phyloP scores from a whole-genome alignment of 2,113 vertebrate species.

The Tympanuchus pallidicinctus region DNA sequence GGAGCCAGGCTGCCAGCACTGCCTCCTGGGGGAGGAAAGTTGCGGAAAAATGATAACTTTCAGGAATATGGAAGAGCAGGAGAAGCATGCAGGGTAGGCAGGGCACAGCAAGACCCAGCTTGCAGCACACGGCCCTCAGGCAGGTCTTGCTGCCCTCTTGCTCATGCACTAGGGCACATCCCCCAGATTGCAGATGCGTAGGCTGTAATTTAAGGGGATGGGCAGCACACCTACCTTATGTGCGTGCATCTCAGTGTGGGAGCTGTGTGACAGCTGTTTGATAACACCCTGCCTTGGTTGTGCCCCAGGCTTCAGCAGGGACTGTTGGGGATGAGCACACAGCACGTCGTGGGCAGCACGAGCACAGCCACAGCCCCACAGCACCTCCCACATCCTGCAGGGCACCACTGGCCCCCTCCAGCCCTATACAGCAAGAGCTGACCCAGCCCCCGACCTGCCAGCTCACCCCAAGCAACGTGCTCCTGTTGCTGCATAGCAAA shows the following conservation, averaged over 20 bases:
- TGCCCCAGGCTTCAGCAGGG: background rate
- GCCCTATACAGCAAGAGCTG: background rate
- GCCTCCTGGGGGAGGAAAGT: background rate
- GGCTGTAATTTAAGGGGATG: slow-evolving; percentile 48
- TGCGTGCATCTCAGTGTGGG: background rate
- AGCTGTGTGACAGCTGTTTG: slow-evolving; percentile 15
- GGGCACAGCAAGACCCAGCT: background rate
- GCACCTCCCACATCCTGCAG: too few relatives aligned
- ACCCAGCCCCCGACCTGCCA: background rate
- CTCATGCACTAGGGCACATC: background rate
- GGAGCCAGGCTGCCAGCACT: background rate
- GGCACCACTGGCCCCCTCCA: background rate
- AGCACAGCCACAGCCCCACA: background rate
- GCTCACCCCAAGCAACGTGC: background rate
- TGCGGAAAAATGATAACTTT: background rate
- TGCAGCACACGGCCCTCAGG: background rate
- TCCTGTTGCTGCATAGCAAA: background rate
- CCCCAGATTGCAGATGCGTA: slow-evolving; percentile 14
- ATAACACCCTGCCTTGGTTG: background rate
- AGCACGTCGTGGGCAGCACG: background rate
- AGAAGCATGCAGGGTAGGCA: background rate
- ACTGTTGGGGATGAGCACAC: background rate
- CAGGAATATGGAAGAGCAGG: background rate
- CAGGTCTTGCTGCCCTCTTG: background rate
- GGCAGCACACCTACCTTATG: background rate